These are phyloP conservation scores for Ceratotherium simum DNA, from an alignment of 2,113 vertebrate species.

Conservation along the genomic window DNA sequence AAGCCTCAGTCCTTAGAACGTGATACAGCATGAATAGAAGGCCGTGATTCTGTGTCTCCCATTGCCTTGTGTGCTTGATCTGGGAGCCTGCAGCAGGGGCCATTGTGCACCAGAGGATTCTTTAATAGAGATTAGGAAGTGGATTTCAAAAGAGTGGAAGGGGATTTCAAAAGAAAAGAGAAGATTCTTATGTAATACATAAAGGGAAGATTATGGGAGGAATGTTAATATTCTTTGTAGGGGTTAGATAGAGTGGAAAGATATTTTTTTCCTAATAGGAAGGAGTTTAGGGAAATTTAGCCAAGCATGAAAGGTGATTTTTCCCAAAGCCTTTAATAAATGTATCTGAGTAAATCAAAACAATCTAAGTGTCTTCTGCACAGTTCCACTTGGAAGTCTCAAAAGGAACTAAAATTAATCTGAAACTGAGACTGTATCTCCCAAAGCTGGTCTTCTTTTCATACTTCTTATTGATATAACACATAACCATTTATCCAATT, in stretches of 20 bases:
- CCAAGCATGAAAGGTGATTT: background rate
- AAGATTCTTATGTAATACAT: background rate
- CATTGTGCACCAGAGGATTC: background rate
- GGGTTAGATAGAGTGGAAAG: background rate
- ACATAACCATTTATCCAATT: background rate
- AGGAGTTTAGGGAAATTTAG: background rate
- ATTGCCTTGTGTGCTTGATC: background rate
- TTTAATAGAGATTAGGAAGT: background rate
- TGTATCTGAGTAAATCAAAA: constrained; percentile 54
- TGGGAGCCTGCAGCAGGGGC: background rate
- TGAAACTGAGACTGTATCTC: constrained; percentile 17
- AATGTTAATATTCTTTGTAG: background rate
- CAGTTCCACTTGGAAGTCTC: background rate
- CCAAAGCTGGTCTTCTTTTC: background rate
- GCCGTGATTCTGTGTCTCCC: background rate
- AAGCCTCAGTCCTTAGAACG: background rate
- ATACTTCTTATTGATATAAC: background rate
- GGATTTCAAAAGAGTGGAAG: background rate
- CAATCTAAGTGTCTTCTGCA: background rate
- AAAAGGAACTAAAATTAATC: constrained; percentile 44
- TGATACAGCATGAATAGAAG: background rate
- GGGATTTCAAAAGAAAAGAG: background rate
- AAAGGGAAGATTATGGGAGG: background rate
- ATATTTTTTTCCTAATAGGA: background rate
- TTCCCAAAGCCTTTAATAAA: constrained; percentile 54